Evolutionary conservation across 2,888 invertebrate genomes (phyloP).

Genomic region (Drosophila prolongata): DNA sequence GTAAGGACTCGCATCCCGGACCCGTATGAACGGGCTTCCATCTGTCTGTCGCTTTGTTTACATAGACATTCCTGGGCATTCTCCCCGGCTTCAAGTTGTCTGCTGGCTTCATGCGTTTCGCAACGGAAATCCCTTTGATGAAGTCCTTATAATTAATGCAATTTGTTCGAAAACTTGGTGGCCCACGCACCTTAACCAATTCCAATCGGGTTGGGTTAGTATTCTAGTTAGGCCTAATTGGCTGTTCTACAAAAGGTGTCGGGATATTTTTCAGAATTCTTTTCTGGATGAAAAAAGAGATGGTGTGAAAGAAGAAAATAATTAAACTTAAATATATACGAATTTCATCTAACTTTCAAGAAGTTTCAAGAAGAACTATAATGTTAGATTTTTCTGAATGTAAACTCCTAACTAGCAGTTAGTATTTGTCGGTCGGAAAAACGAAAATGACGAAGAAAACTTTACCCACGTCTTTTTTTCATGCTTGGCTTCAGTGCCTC

Average conservation of each 20-base stretch:
- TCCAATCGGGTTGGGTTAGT: conserved; percentile 8
- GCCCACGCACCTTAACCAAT: conserved; percentile 18
- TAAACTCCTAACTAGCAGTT: too few relatives aligned
- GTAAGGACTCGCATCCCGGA: conserved; percentile 31
- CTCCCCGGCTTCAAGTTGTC: conserved; percentile 43
- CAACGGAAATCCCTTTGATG: conserved; percentile 66
- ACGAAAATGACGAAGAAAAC: too few relatives aligned
- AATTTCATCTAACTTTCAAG: too few relatives aligned
- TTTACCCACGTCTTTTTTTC: too few relatives aligned
- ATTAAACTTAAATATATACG: too few relatives aligned
- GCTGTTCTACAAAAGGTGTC: conserved; percentile 4
- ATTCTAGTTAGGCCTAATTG: conserved; percentile 22
- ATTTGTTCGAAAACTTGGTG: conserved; percentile 55
- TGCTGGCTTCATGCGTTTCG: conserved; percentile 31
- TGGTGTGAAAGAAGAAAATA: background rate
- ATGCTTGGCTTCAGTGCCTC: too few relatives aligned
- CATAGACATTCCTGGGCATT: conserved; percentile 57
- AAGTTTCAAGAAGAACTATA: too few relatives aligned
- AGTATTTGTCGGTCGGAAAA: too few relatives aligned
- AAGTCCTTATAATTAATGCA: conserved; percentile 75
- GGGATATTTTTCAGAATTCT: background rate
- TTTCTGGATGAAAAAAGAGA: too few relatives aligned
- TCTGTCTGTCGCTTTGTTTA: conserved; percentile 54
- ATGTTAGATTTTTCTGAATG: too few relatives aligned
- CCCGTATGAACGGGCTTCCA: background rate